A percentile compares a stretch with the other conserved stretches of the same genome.
Evolutionary conservation across 1,140 invertebrate genomes (phyloP).

Genomic region (Maconellicoccus hirsutus): DNA sequence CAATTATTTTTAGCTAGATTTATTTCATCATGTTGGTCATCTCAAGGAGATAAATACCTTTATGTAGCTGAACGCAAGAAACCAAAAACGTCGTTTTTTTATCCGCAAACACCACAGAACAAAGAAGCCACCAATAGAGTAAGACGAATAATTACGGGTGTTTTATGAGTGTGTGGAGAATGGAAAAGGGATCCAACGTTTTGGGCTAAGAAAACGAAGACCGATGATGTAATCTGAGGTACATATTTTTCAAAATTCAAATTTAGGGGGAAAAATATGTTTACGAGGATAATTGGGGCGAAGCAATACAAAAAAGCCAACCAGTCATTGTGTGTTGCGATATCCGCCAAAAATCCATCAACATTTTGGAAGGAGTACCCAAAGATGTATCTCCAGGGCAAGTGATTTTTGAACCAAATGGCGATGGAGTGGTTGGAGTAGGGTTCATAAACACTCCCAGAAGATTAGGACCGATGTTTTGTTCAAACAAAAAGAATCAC

Average conservation of each 20-base stretch:
- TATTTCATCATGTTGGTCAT: conserved; percentile 57
- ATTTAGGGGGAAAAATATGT: conserved; percentile 62
- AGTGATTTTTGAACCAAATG: conserved; percentile 53
- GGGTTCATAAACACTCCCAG: conserved; percentile 56
- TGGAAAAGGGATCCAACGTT: no score
- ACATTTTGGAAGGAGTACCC: conserved; percentile 46
- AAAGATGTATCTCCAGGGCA: conserved; percentile 57
- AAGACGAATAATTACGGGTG: no score
- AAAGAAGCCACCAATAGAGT: no score
- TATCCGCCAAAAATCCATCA: conserved; percentile 45
- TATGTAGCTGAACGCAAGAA: conserved; percentile 72
- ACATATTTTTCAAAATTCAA: no score
- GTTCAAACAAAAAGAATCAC: conserved; percentile 59
- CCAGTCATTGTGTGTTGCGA: conserved; percentile 62
- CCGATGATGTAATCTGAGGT: no score
- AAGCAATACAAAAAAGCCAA: conserved; percentile 58
- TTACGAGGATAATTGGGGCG: conserved; percentile 73
- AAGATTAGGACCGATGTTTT: conserved; percentile 68
- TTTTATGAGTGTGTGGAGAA: no score
- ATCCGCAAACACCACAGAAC: no score
- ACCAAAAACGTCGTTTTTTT: conserved; percentile 58
- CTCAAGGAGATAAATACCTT: conserved; percentile 53
- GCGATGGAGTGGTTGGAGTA: conserved; percentile 59
- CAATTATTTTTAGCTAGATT: conserved; percentile 54
- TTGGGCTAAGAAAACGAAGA: no score